Evolutionary conservation across 2,888 invertebrate genomes (phyloP), one percentile per base, ranked within the genome.

Genomic region (Ophioninae sp.): DNA sequence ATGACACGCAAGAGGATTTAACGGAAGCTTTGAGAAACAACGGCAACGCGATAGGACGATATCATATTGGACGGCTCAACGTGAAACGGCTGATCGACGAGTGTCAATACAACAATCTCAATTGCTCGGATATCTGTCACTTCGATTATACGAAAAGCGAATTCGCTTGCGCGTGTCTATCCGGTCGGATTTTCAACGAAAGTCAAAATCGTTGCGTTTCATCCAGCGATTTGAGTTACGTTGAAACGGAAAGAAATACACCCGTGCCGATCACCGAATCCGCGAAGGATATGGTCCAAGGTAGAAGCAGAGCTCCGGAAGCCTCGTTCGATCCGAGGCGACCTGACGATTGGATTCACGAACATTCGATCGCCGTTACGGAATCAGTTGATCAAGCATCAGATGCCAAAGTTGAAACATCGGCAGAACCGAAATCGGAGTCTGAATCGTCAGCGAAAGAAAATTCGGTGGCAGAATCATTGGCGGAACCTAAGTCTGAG

Each of bases 81-180:
- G 84, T 93, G 1, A 86, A 84, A 58, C 87, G 87, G 13, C 86
- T 96, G 63, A 91, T 95, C 30, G 95, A 96, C 92, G 91, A 94
- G 81, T 97, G 96, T 91, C 94, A 95, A 92, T 94, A 95, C 78
- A 94, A 95, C 84, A 95, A 95, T 83, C 94, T 95, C 80, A 93
- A 94, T 69, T 97, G 97, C 89, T 94, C 96, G 86, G 94, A 96
- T 86, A 93, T 93, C 13, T 97, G 97, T 90, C 93, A 93, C 75
- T 97, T 96, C 88, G 95, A 96, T 90, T 95, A 95, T 88, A 89
- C 90, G 1, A 92, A 93, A 37, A 94, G 95, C 79, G 94, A 95
- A 71, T 96, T 97, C 89, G 92, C 92, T 44, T 97, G 97, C 90
- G 93, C 92, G 3, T 97, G 97, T 90, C 95, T 95, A 10, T 91